Evolutionary conservation across 2,888 invertebrate species (phyloP).

Genomic region (Lacanobia oleracea): DNA sequence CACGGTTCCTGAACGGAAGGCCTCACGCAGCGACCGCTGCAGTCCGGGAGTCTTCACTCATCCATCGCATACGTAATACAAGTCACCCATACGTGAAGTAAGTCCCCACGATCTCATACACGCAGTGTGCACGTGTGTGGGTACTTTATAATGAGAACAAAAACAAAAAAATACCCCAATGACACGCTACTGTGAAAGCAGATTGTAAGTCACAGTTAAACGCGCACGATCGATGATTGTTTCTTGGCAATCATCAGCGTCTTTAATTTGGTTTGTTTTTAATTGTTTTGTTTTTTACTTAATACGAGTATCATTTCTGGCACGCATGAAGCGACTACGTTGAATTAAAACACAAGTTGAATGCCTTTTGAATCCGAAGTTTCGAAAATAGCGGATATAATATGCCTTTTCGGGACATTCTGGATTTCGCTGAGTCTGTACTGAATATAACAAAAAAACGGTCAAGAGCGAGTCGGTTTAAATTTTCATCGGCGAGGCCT

Average conservation of each 20-base stretch:
- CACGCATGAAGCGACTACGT: background rate
- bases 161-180: conserved; percentile 55
- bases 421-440: background rate
- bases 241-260: conserved; percentile 36
- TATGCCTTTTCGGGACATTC: background rate
- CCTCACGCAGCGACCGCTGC: conserved; percentile 65
- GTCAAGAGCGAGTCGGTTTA: too few relatives aligned
- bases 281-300: conserved; percentile 4
- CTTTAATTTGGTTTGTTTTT: conserved; percentile 18
- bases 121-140: conserved; percentile 47
- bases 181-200: conserved; percentile 55
- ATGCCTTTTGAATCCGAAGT: too few relatives aligned
- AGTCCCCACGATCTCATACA: conserved; percentile 45
- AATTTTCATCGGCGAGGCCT: too few relatives aligned
- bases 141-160: conserved; percentile 47
- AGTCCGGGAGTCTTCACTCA: conserved; percentile 66
- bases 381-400: too few relatives aligned
- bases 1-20: conserved; percentile 65
- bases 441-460: conserved; percentile 3
- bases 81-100: background rate
- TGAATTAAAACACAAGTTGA: background rate
- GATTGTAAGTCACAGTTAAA: conserved; percentile 51
- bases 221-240: conserved; percentile 46
- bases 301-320: conserved; percentile 17
- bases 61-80: conserved; percentile 18